A percentile compares a stretch with the other conserved stretches of the same genome.
Conservation (phyloP, 2,113 vertebrate species). For the Eolophus roseicapilla region DNA sequence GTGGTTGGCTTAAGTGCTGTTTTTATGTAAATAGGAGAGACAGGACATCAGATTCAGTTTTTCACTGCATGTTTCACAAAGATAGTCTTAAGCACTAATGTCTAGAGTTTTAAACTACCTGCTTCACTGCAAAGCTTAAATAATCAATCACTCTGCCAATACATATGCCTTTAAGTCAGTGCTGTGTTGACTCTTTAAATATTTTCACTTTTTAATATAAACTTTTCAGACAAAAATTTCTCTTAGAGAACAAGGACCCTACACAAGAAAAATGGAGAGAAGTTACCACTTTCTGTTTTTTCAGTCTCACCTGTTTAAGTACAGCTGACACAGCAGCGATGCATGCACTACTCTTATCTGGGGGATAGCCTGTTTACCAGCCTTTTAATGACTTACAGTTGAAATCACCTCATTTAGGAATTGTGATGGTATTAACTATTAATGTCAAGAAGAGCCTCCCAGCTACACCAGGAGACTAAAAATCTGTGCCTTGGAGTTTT, state of each 20-base stretch:
- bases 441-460: neutral
- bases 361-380: neutral
- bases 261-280: slow-evolving; percentile 39
- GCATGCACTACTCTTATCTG: neutral
- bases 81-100: neutral
- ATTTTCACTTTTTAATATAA: slow-evolving; percentile 64
- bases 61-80: slow-evolving; percentile 1
- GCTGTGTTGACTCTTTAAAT: slow-evolving; percentile 62
- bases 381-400: neutral
- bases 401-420: neutral
- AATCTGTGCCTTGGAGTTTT: neutral
- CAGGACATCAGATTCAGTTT: neutral
- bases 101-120: slow-evolving; percentile 26
- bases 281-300: slow-evolving; percentile 4
- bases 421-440: neutral
- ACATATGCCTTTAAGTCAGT: slow-evolving; percentile 26
- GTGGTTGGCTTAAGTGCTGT: neutral
- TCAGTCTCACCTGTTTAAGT: slow-evolving; percentile 44
- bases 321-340: slow-evolving; percentile 12
- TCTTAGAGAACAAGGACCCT: slow-evolving; percentile 39
- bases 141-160: slow-evolving; percentile 43
- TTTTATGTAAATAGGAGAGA: neutral
- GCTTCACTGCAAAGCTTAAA: slow-evolving; percentile 48
- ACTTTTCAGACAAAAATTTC: slow-evolving; percentile 42
- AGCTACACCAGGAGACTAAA: neutral